phyloP scores from a whole-genome alignment of 64 coral and sea anemone genomes.

The Montipora sp. region DNA sequence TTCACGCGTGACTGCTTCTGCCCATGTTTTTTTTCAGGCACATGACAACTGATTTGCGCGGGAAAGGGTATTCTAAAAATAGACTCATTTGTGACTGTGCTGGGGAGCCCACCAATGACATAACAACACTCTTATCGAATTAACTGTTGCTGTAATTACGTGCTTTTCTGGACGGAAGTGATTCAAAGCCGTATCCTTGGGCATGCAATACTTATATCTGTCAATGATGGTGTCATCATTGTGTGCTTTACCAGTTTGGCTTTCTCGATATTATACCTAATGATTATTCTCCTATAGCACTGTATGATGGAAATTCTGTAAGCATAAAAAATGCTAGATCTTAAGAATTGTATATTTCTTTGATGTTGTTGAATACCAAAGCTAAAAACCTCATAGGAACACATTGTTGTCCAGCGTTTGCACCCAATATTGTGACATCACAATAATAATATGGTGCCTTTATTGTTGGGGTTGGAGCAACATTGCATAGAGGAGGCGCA shows the following conservation, averaged over 20 bases:
- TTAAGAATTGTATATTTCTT: slow-evolving; percentile 21
- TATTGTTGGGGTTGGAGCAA: slow-evolving; percentile 60
- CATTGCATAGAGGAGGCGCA: neutral
- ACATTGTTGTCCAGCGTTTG: slow-evolving; percentile 62
- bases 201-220: slow-evolving; percentile 43
- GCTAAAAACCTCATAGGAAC: slow-evolving; percentile 73
- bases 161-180: slow-evolving; percentile 31
- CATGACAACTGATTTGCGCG: too few relatives aligned
- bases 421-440: slow-evolving; percentile 33
- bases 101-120: too few relatives aligned
- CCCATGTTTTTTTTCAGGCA: too few relatives aligned
- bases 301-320: slow-evolving; percentile 64
- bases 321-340: slow-evolving; percentile 65
- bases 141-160: too few relatives aligned
- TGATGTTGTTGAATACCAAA: slow-evolving; percentile 56
- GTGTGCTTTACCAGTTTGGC: slow-evolving; percentile 36
- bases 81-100: too few relatives aligned
- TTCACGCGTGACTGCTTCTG: too few relatives aligned
- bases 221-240: slow-evolving; percentile 50
- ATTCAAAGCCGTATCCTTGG: slow-evolving; percentile 50
- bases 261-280: slow-evolving; percentile 48
- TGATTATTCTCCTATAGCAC: slow-evolving; percentile 46
- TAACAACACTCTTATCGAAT: too few relatives aligned
- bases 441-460: slow-evolving; percentile 74
- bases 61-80: too few relatives aligned